Conservation (phyloP, 2,797 vertebrate species). For the Buphagus erythrorhynchus region DNA sequence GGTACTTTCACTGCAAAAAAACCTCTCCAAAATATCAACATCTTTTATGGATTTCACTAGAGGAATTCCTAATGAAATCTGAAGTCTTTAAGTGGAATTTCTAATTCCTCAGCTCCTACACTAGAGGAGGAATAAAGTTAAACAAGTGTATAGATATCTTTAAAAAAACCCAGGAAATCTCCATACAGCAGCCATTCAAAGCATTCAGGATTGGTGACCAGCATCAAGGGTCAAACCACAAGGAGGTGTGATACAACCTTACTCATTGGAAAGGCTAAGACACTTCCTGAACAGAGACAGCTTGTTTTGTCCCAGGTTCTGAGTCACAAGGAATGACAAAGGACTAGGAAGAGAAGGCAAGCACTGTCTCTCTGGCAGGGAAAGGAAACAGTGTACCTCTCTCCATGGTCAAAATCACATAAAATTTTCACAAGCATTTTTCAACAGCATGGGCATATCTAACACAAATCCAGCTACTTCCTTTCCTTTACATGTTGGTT, state of each 20-base stretch:
- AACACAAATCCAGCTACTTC: not conserved
- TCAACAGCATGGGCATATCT: not conserved
- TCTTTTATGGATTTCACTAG: not conserved
- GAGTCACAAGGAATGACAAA: not conserved
- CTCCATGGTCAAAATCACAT: not conserved
- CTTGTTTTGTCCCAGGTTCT: not conserved
- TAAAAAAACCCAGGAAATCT: not conserved
- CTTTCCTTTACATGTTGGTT: not conserved
- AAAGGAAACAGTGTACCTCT: not conserved
- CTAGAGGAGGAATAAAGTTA: not conserved
- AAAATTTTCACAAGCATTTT: not conserved
- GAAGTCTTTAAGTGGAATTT: not conserved
- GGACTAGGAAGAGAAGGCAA: not conserved
- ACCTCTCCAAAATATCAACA: not conserved
- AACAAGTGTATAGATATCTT: not conserved
- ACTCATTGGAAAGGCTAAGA: not conserved
- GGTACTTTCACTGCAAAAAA: not conserved
- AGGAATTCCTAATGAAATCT: not conserved
- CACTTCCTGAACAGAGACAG: not conserved
- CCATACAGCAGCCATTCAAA: not conserved
- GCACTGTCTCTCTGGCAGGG: not conserved
- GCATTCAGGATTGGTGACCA: not conserved
- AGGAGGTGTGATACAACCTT: not conserved
- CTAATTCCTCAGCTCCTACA: not conserved
- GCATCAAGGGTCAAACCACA: not conserved